These are phyloP conservation scores for Thamnophis elegans DNA, from an alignment of 2,797 vertebrate genomes.

Conservation along the genomic window DNA sequence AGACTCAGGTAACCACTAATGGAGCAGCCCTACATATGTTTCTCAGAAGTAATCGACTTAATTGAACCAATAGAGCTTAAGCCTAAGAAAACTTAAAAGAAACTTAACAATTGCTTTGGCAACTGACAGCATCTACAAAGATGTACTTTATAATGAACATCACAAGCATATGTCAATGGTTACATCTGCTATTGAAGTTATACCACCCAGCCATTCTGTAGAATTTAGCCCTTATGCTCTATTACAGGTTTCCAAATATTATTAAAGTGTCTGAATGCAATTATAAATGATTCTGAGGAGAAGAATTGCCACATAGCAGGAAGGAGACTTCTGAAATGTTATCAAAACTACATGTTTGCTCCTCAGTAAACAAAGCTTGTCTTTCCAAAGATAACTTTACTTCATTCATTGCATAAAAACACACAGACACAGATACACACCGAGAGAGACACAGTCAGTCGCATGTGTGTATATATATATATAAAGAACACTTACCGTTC, in stretches of 20 bases:
- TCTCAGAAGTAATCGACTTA: not conserved
- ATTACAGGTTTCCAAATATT: not conserved
- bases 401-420: not conserved
- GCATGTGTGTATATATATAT: no score
- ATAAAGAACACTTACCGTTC: constrained; percentile 87
- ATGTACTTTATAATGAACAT: not conserved
- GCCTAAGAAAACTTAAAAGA: not conserved
- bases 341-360: not conserved
- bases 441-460: no score
- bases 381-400: not conserved
- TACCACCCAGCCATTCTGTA: not conserved
- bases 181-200: not conserved
- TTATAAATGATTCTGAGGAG: constrained; percentile 6
- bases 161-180: not conserved
- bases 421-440: not conserved
- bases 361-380: constrained; percentile 13
- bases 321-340: not conserved
- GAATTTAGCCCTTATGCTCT: not conserved
- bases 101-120: not conserved
- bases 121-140: not conserved
- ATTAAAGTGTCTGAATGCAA: constrained; percentile 21
- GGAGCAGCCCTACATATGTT: not conserved
- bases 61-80: not conserved
- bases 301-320: not conserved
- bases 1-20: not conserved